Evolutionary conservation across 2,113 vertebrate genomes (phyloP), one percentile per base, ranked within the genome.

Genomic region (Puntigrus tetrazona): DNA sequence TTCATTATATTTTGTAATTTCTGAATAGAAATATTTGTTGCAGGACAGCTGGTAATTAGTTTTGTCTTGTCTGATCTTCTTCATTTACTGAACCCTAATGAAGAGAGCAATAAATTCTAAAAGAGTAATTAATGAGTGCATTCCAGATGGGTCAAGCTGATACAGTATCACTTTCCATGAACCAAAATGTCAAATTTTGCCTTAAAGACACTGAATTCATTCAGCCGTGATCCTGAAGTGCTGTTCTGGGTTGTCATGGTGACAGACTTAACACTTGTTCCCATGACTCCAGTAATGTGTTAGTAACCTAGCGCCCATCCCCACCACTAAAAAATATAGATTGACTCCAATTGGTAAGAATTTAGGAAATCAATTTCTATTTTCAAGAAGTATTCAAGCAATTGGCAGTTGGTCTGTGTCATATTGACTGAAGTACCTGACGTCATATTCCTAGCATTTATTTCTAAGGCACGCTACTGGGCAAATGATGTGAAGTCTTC

Each of bases 211-310:
- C 50, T 59, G 78, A 85, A 73, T 69, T 81, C 25, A 55, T 84
- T 50, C 59, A 61, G 61, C 45, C 41, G 22, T 77, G 82, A 70
- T 76, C 14, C 63, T 63, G 45, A 76, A 82, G 73, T 38, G 25
- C 63, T 75, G 7, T 84, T 81, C 86, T 41, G 70, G 76, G 83
- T 87, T 82, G 86, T 85, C 83, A 87, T 87, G 63, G 83, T 27
- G 83, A 87, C 86, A 82, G 78, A 87, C 72, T 82, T 82, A 85
- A 85, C 67, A 81, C 86, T 82, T 72, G 82, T 69, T 85, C 86
- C 77, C 65, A 76, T 57, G 31, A 67, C 72, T 55, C 47, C 59
- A 75, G 47, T 76, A 76, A 77, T 84, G 69, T 84, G 77, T 81
- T 84, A 22, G 82, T 63, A 65, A 84, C 59, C 76, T 47, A 79